Percentiles rank a stretch among this genome's conserved stretches.
Evolutionary conservation across 2,113 vertebrate species (phyloP).

Genomic region (Bostrychus sinensis): DNA sequence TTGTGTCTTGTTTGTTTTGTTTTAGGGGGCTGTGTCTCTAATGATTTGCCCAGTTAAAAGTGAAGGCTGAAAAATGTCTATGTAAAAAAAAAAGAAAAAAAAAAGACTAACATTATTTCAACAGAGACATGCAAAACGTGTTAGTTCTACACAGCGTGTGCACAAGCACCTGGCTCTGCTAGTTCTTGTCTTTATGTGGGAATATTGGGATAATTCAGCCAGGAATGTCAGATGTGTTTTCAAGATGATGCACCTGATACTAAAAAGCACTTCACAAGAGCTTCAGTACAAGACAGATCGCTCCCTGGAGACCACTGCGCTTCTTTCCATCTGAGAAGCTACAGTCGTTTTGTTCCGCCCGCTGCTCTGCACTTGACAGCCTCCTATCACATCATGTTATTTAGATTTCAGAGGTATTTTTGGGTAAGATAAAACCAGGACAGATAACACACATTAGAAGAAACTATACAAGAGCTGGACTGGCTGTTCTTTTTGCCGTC

Average conservation of each 20-base stretch:
- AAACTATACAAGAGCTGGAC: slow-evolving; percentile 10
- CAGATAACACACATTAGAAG: slow-evolving; percentile 77
- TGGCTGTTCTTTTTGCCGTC: not conserved
- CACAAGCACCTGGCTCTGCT: slow-evolving; percentile 87
- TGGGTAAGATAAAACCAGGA: slow-evolving; percentile 73
- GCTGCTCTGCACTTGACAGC: slow-evolving; percentile 82
- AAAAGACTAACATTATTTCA: slow-evolving; percentile 80
- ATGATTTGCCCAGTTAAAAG: slow-evolving; percentile 67
- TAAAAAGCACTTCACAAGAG: slow-evolving; percentile 92
- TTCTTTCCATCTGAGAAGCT: slow-evolving; percentile 84
- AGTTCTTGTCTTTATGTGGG: slow-evolving; percentile 82
- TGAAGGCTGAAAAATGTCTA: slow-evolving; percentile 71
- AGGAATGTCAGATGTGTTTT: slow-evolving; percentile 96
- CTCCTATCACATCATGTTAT: slow-evolving; percentile 82
- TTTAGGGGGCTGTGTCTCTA: not conserved
- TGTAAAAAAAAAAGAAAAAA: slow-evolving; percentile 82
- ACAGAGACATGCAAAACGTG: slow-evolving; percentile 87
- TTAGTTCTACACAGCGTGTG: slow-evolving; percentile 89
- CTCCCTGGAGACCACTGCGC: slow-evolving; percentile 82
- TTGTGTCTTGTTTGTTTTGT: too few species aligned
- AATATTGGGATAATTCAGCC: slow-evolving; percentile 93
- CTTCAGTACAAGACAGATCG: slow-evolving; percentile 85
- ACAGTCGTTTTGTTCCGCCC: slow-evolving; percentile 65
- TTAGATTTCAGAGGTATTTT: slow-evolving; percentile 82
- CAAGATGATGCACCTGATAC: slow-evolving; percentile 99